Conservation (phyloP, 2,888 invertebrate genomes). For the Drosophila quinaria region DNA sequence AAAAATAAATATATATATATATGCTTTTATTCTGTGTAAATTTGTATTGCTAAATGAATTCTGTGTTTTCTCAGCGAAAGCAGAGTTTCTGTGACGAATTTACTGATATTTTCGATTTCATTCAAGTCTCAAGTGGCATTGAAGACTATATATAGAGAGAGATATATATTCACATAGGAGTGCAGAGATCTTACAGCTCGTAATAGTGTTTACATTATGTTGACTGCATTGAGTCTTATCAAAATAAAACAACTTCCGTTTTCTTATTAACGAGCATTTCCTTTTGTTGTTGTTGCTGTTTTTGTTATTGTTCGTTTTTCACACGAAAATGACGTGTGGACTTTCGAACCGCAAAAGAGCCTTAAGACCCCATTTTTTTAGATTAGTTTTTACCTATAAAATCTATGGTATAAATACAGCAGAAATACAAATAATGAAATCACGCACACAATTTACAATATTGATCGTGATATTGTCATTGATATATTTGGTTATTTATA, state of each 20-base stretch:
- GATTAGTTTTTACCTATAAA: slow-evolving; percentile 19
- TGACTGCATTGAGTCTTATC: slow-evolving; percentile 57
- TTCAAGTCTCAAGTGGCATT: slow-evolving; percentile 24
- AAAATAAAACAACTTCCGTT: slow-evolving; percentile 69
- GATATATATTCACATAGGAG: slow-evolving; percentile 21
- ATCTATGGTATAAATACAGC: slow-evolving; percentile 1
- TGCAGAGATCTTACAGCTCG: slow-evolving; percentile 22
- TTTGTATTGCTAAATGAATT: not conserved
- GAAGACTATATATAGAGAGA: slow-evolving; percentile 15
- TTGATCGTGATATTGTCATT: slow-evolving; percentile 38
- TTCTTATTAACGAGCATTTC: slow-evolving; percentile 65
- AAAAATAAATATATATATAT: not conserved
- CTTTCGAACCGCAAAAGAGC: slow-evolving; percentile 39
- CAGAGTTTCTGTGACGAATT: not conserved
- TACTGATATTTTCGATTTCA: slow-evolving; percentile 23
- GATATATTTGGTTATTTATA: slow-evolving; percentile 33
- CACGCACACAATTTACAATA: slow-evolving; percentile 42
- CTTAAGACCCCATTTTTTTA: slow-evolving; percentile 36
- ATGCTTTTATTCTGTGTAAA: not conserved
- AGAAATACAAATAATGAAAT: slow-evolving; percentile 37
- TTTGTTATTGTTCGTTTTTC: slow-evolving; percentile 41
- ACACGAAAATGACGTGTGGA: slow-evolving; percentile 37
- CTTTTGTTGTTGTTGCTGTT: slow-evolving; percentile 44
- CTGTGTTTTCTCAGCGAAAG: not conserved
- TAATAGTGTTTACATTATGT: slow-evolving; percentile 21